phyloP scores from a whole-genome alignment of 92 coral and sea anemone species.

The Desmophyllum pertusum region DNA sequence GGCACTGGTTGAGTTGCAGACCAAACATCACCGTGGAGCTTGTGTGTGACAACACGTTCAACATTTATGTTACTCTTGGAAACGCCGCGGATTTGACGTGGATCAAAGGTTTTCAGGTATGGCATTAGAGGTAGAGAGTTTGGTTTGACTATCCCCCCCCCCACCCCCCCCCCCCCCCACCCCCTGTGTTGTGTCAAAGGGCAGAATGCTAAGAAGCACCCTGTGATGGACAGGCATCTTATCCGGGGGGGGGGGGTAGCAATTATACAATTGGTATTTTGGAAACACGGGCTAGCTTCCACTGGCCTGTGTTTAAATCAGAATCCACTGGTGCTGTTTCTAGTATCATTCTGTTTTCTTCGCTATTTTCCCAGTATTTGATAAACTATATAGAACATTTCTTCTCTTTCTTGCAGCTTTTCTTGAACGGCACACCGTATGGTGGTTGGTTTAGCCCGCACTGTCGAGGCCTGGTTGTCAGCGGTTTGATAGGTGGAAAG shows the following conservation, averaged over 20 bases:
- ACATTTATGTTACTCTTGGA: constrained; percentile 52
- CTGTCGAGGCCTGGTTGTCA: constrained; percentile 73
- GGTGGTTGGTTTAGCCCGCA: constrained; percentile 70
- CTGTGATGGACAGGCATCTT: too few species aligned
- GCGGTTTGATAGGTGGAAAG: constrained; percentile 82
- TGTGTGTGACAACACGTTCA: constrained; percentile 72
- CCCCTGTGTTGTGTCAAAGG: not conserved
- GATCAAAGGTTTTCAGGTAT: constrained; percentile 84
- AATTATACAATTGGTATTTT: too few species aligned
- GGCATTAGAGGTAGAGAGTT: not conserved
- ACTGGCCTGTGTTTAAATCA: too few species aligned
- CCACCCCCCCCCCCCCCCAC: not conserved
- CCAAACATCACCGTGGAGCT: constrained; percentile 65
- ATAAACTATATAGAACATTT: not conserved
- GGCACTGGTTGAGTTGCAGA: constrained; percentile 81
- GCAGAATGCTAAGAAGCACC: too few species aligned
- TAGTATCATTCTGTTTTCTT: too few species aligned
- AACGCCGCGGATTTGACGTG: constrained; percentile 67
- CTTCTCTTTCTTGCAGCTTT: constrained; percentile 54
- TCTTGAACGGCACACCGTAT: constrained; percentile 61
- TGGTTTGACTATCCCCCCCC: not conserved
- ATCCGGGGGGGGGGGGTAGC: too few species aligned
- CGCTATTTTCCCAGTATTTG: not conserved
- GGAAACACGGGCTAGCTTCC: too few species aligned
- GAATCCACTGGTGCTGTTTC: too few species aligned